Evolutionary conservation across 2,888 invertebrate genomes (phyloP), one percentile per base, ranked within the genome.

Genomic region (Phyto melanocephala): DNA sequence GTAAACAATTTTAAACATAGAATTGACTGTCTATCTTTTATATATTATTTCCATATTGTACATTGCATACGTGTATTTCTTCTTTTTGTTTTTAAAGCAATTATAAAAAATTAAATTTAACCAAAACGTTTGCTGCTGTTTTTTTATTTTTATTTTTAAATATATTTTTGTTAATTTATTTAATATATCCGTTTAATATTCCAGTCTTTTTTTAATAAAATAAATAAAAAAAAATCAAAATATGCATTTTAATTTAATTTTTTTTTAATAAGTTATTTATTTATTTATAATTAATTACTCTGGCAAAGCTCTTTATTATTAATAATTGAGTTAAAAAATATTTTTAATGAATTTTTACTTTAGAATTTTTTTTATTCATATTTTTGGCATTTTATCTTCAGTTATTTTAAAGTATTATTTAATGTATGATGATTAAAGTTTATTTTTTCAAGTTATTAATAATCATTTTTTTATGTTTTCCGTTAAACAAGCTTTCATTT

Each of bases 161-260:
- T 17, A 28, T 76, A 54, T 62, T n/a, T n/a, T n/a, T n/a, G n/a
- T n/a, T n/a, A n/a, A n/a, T n/a, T n/a, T n/a, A n/a, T n/a, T n/a
- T n/a, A n/a, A n/a, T n/a, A n/a, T n/a, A n/a, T 40, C 80, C 77
- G 79, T 81, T 84, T 84, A 3, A 28, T 28, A 82, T 84, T 84
- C 85, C 85, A 85, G 85, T 86, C 85, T 86, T 86, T 85, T 84
- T 84, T 85, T 5, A 84, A 85, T 62, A 50, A 70, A 76, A 63
- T 68, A 76, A 76, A 70, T 83, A 81, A 28, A 42, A 78, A 81
- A 74, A 37, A 47, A 56, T 28, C 65, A 60, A 58, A 70, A 56
- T 58, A 52, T 58, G n/a, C n/a, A n/a, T n/a, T n/a, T 68, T 58
- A 10, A 13, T 63, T 67, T 8, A 24, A 24, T 50, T 42, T 24